Evolutionary conservation across 2,113 vertebrate genomes (phyloP).

Genomic region (Sula dactylatra): DNA sequence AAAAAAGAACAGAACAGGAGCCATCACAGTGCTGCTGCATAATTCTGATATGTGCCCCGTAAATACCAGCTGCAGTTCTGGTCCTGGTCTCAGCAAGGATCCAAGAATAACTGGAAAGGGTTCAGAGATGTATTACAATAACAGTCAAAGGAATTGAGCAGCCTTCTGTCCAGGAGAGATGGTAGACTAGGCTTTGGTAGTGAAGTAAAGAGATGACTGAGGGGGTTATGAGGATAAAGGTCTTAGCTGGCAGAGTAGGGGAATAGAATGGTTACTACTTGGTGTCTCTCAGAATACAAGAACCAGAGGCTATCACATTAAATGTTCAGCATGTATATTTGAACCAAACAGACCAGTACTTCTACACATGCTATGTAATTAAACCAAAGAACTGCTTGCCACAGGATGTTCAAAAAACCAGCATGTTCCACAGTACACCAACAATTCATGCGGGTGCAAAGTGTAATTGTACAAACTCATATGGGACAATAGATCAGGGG

Average conservation of each 20-base stretch:
- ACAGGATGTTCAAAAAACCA: background rate
- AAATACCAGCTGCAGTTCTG: background rate
- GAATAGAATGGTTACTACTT: background rate
- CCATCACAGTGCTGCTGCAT: background rate
- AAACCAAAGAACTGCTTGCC: background rate
- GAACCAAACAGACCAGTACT: background rate
- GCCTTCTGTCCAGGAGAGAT: background rate
- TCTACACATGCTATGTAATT: background rate
- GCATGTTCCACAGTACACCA: background rate
- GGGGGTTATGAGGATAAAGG: background rate
- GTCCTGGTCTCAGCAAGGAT: background rate
- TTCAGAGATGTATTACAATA: background rate
- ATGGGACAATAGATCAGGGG: background rate
- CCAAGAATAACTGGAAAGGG: background rate
- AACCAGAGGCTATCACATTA: background rate
- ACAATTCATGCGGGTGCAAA: background rate
- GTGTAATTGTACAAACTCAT: background rate
- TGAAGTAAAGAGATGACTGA: background rate
- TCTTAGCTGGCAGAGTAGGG: background rate
- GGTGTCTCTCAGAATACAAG: background rate
- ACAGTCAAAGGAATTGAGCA: background rate
- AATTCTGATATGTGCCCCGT: background rate
- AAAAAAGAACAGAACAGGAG: background rate
- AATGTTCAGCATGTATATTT: background rate
- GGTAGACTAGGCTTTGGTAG: background rate